Evolutionary conservation across 2,797 vertebrate genomes (phyloP).

Genomic region (Clangula hyemalis): DNA sequence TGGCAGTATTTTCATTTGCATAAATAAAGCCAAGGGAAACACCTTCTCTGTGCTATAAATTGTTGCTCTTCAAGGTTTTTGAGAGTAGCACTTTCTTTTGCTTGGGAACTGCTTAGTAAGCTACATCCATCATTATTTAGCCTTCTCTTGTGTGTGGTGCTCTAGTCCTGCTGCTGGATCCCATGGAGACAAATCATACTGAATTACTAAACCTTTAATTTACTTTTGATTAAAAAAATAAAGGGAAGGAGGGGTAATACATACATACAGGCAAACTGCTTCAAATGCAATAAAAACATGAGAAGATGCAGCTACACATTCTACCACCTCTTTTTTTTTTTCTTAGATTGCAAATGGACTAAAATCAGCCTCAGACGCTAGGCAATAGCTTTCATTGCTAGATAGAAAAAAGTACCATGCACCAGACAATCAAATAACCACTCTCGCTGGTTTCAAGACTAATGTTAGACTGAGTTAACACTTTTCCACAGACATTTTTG

Average conservation of each 20-base stretch:
- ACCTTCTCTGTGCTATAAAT: conserved; percentile 10
- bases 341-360: not conserved
- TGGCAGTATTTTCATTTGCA: conserved; percentile 35
- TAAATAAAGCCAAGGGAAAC: conserved; percentile 58
- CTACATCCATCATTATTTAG: conserved; percentile 45
- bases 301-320: not conserved
- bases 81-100: conserved; percentile 15
- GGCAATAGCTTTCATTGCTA: not conserved
- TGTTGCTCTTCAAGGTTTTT: conserved; percentile 43
- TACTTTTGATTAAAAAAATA: conserved; percentile 39
- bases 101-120: conserved; percentile 55
- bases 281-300: not conserved
- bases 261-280: not conserved
- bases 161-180: conserved; percentile 42
- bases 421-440: not conserved
- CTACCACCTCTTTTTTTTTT: not conserved
- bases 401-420: not conserved
- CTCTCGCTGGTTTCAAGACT: not conserved
- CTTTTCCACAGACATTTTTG: not conserved
- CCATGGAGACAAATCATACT: conserved; percentile 51
- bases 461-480: not conserved
- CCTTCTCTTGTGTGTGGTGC: not conserved
- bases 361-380: not conserved
- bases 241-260: not conserved
- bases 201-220: conserved; percentile 65